Conservation (phyloP, 2,113 vertebrate genomes). For the Sturnira hondurensis region DNA sequence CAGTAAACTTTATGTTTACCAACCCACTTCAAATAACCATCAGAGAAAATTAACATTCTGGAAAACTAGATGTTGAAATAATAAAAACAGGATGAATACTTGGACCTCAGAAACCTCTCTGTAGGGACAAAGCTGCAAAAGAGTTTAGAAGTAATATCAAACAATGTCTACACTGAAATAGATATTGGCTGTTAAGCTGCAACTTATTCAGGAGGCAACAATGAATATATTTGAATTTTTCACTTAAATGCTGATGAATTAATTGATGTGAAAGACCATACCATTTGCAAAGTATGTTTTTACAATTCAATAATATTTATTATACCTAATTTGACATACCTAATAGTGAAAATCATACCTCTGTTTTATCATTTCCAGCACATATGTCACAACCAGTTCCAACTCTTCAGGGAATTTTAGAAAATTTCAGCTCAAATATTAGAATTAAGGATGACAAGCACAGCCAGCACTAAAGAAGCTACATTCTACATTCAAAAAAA, state of each 20-base stretch:
- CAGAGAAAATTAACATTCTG: background rate
- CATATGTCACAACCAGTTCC: background rate
- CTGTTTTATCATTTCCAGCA: background rate
- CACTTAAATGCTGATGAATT: background rate
- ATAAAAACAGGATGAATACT: background rate
- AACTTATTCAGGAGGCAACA: background rate
- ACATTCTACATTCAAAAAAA: background rate
- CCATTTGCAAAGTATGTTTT: background rate
- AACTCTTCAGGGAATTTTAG: background rate
- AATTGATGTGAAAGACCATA: background rate
- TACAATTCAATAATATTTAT: background rate
- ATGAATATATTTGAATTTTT: background rate
- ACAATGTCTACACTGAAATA: background rate
- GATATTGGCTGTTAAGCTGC: background rate
- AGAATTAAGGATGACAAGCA: background rate
- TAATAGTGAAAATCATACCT: background rate
- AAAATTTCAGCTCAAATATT: background rate
- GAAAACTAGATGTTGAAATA: background rate
- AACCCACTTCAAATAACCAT: background rate
- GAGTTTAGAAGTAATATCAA: background rate
- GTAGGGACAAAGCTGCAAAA: background rate
- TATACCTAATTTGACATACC: background rate
- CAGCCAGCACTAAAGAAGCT: background rate
- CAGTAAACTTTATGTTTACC: background rate
- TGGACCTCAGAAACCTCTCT: background rate